phyloP scores from a whole-genome alignment of 2,113 vertebrate genomes.

The Gymnorhina tibicen region DNA sequence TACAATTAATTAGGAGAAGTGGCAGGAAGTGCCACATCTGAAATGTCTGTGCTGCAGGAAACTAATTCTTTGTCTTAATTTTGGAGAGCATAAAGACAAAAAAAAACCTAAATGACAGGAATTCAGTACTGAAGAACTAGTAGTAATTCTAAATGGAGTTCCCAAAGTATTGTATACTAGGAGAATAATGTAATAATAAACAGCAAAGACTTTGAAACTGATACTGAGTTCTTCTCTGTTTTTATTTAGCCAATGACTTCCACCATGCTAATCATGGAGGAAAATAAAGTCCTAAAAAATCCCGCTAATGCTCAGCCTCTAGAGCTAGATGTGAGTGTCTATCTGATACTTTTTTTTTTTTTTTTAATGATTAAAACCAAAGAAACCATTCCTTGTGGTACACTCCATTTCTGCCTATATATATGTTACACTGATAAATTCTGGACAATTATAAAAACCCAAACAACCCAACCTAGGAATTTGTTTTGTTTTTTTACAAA shows the following conservation, averaged over 20 bases:
- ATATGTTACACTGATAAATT: background rate
- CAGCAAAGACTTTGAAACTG: background rate
- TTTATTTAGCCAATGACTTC: constrained; percentile 37
- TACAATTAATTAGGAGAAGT: background rate
- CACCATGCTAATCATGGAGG: background rate
- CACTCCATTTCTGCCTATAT: background rate
- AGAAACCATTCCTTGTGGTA: background rate
- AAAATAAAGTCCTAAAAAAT: constrained; percentile 14
- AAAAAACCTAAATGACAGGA: background rate
- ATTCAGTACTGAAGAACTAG: background rate
- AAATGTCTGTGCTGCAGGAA: background rate
- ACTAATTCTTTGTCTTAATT: background rate
- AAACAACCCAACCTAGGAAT: background rate
- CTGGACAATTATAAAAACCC: background rate
- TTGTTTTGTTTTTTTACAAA: background rate
- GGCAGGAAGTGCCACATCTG: background rate
- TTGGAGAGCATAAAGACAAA: background rate
- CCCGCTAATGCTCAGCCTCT: background rate
- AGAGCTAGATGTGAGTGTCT: constrained; percentile 50
- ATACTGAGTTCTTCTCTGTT: background rate
- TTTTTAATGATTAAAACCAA: background rate
- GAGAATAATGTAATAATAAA: background rate
- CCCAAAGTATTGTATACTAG: background rate
- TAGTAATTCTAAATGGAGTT: background rate
- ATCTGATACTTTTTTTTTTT: background rate